These are phyloP conservation scores for Caenorhabditis becei DNA, from an alignment of 2,888 invertebrate species.

Conservation along the genomic window DNA sequence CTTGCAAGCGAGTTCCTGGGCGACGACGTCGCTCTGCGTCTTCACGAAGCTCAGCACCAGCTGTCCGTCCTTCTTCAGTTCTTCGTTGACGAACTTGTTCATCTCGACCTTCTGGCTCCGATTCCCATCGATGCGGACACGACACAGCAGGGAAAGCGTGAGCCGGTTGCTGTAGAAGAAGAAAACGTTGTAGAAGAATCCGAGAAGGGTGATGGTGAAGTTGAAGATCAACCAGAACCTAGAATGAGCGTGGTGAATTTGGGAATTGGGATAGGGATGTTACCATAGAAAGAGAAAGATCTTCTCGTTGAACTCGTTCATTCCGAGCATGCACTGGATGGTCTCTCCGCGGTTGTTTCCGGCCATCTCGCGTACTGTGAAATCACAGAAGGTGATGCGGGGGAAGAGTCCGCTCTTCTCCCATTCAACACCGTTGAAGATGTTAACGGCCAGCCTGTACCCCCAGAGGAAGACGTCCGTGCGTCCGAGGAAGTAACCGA, in stretches of 20 bases:
- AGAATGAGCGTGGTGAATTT: conserved; percentile 67
- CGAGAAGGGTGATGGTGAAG: conserved; percentile 82
- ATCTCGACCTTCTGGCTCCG: conserved; percentile 2
- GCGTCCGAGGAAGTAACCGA: conserved; percentile 79
- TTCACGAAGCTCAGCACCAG: too few species aligned
- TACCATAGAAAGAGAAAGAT: conserved; percentile 67
- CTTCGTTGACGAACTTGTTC: conserved; percentile 24
- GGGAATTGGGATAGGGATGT: conserved; percentile 43
- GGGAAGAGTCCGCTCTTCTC: conserved; percentile 68
- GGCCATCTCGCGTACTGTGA: conserved; percentile 30
- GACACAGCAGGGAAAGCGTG: neutral
- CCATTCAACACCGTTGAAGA: conserved; percentile 41
- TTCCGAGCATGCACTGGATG: conserved; percentile 52
- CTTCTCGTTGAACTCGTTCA: conserved; percentile 75
- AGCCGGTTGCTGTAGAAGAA: neutral
- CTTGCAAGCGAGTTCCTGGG: too few species aligned
- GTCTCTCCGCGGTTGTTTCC: conserved; percentile 39
- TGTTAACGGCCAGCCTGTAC: conserved; percentile 52
- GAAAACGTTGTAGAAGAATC: conserved; percentile 82
- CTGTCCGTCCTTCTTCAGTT: too few species aligned
- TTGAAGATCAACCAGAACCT: conserved; percentile 83
- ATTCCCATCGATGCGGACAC: neutral
- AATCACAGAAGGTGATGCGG: conserved; percentile 53
- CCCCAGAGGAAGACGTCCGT: conserved; percentile 74
- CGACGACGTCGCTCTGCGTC: too few species aligned